Conservation (phyloP, 2,888 invertebrate genomes). For the Prosapia bicincta region DNA sequence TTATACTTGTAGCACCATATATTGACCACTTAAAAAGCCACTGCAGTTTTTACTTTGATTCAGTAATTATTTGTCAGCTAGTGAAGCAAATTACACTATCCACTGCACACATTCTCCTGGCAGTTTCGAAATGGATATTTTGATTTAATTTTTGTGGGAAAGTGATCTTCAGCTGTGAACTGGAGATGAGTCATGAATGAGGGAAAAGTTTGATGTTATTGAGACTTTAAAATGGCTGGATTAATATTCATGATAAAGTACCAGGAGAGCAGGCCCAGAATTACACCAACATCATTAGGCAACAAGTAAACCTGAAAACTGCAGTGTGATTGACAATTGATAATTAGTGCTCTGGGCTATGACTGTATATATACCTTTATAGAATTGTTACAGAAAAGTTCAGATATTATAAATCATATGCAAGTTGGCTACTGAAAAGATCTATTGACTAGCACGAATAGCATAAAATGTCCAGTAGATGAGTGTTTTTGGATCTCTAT, state of each 20-base stretch:
- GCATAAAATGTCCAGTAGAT: slow-evolving; percentile 15
- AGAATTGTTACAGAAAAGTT: slow-evolving; percentile 19
- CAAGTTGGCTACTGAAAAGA: slow-evolving; percentile 23
- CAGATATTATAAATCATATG: slow-evolving; percentile 11
- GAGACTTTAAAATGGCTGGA: slow-evolving; percentile 11
- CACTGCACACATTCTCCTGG: too few relatives aligned
- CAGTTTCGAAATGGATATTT: too few relatives aligned
- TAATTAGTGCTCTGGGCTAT: slow-evolving; percentile 1
- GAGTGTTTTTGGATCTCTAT: slow-evolving; percentile 23
- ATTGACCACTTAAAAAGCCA: too few relatives aligned
- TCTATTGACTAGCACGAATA: slow-evolving; percentile 25
- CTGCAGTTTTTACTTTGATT: too few relatives aligned
- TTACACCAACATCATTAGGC: not conserved
- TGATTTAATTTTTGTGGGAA: too few relatives aligned
- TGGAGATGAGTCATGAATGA: too few relatives aligned
- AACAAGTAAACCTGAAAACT: slow-evolving; percentile 5
- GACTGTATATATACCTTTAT: not conserved
- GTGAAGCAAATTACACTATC: too few relatives aligned
- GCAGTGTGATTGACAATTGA: not conserved
- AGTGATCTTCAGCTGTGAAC: too few relatives aligned
- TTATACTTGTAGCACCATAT: too few relatives aligned
- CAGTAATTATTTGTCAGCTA: too few relatives aligned
- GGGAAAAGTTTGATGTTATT: too few relatives aligned
- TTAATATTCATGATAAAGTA: slow-evolving; percentile 8
- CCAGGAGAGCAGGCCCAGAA: slow-evolving; percentile 8